Evolutionary conservation across 2,888 invertebrate species (phyloP).

Genomic region (Actias luna): DNA sequence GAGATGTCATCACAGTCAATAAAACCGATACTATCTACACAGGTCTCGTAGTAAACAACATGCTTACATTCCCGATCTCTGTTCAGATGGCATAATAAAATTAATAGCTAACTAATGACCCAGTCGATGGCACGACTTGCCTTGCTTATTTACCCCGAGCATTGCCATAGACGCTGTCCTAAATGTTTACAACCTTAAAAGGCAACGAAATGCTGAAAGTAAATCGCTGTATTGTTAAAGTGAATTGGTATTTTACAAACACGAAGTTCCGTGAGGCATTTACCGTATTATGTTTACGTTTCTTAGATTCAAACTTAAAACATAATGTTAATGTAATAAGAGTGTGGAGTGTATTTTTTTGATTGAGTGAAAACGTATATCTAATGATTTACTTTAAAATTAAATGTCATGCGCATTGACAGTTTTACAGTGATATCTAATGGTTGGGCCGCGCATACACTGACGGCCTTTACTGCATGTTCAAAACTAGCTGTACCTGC

Average conservation of each 20-base stretch:
- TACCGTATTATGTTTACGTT: neutral
- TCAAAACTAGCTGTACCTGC: too few species aligned
- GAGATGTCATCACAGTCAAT: constrained; percentile 28
- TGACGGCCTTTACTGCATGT: constrained; percentile 10
- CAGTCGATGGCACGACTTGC: constrained; percentile 12
- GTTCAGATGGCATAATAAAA: constrained; percentile 48
- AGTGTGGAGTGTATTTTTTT: neutral
- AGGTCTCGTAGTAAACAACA: constrained; percentile 29
- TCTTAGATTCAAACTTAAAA: neutral
- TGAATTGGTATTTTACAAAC: constrained; percentile 78
- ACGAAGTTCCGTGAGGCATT: constrained; percentile 56
- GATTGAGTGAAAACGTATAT: constrained; percentile 7
- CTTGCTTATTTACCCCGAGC: constrained; percentile 51
- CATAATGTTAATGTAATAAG: neutral
- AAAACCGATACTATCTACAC: constrained; percentile 27
- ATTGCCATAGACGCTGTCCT: constrained; percentile 62
- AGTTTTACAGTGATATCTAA: constrained; percentile 64
- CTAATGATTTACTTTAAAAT: constrained; percentile 33
- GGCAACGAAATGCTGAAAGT: constrained; percentile 65
- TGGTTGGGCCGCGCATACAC: constrained; percentile 36
- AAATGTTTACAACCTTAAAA: constrained; percentile 67
- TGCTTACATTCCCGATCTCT: constrained; percentile 34
- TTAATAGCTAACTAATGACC: constrained; percentile 54
- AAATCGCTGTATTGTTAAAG: constrained; percentile 76
- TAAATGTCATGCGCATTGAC: constrained; percentile 68